Base-by-base conservation (phyloP, 2,113 vertebrate genomes). In the Takifugu flavidus region DNA sequence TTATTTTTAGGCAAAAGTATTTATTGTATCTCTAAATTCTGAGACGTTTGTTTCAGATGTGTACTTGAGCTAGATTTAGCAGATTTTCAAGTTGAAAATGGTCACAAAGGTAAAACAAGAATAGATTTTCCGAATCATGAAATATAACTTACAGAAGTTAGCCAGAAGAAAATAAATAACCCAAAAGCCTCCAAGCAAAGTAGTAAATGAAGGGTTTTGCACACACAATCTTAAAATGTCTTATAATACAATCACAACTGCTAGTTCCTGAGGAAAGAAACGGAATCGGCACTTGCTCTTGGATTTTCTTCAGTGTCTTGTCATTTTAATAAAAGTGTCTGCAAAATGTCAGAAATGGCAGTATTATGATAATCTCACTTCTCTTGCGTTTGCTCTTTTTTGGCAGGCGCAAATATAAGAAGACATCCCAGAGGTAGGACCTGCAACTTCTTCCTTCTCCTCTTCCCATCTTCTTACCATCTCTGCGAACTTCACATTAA, bases 371-470 rank as follows among this genome's bases (percentile, higher is more conserved):
- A 2, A 0, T 57, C 53, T 81, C 60, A 77, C 62, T 72, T 4
- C 61, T 52, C 55, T 52, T 43, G 25, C 86, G 57, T 82, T 72
- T 88, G 42, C 73, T 86, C 74, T 85, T 51, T 76, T 86, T 75
- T 84, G 85, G 74, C 92, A 99, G 97, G 94, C 94, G 96, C 89
- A 99, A 99, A 90, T 99, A 99, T 84, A 99, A 98, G 95, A 99
- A 98, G 94, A 98, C 95, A 6, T 99, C 97, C 65, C 97, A 99
- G 91, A 98, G 97, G 97, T 99, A 98, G 97, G 96, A 85, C 46
- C 43, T 67, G 59, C 59, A 82, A 69, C 39, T 56, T 56, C 62
- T 50, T 44, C 14, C 34, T 59, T n/a, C 5, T 44, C 25, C 29
- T 47, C 53, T 25, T 10, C 39, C 42, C 34, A 15, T 49, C 49